Conservation (phyloP, 2,888 invertebrate genomes). For the Hedychridium roseum region DNA sequence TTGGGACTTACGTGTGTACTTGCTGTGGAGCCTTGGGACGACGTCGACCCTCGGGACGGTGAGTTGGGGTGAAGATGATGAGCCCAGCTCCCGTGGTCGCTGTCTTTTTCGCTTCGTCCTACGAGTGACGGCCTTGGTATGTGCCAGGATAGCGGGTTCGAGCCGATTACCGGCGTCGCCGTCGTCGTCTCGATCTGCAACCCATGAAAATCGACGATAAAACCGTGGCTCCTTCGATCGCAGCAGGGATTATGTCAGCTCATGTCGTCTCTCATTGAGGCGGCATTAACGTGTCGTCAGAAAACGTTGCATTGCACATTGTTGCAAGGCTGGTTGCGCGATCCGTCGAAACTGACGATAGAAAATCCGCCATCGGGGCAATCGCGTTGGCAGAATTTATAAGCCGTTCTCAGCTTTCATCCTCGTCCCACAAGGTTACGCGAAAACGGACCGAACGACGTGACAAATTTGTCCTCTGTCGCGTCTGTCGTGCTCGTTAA, state of each 20-base stretch:
- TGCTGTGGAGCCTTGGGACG: slow-evolving; percentile 76
- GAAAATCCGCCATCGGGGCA: no score
- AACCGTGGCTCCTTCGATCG: slow-evolving; percentile 40
- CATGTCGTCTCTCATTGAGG: no score
- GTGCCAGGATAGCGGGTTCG: slow-evolving; percentile 72
- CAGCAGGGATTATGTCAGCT: slow-evolving; percentile 39
- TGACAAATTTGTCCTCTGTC: no score
- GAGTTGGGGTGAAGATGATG: slow-evolving; percentile 56
- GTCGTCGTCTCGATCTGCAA: slow-evolving; percentile 49
- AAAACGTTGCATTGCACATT: slow-evolving; percentile 41
- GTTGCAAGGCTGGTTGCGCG: no score
- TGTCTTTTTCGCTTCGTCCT: slow-evolving; percentile 53
- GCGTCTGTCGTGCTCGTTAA: no score
- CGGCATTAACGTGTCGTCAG: slow-evolving; percentile 25
- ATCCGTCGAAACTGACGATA: no score
- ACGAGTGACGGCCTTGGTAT: slow-evolving; percentile 83
- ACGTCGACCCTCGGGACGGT: slow-evolving; percentile 68
- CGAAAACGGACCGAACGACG: no score
- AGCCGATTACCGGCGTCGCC: slow-evolving; percentile 37
- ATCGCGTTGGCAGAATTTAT: no score
- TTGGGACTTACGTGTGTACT: slow-evolving; percentile 76
- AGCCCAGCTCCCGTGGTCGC: slow-evolving; percentile 55
- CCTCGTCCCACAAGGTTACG: no score
- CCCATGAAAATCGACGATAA: slow-evolving; percentile 11
- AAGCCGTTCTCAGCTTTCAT: no score